Conservation (phyloP, 2,888 invertebrate species). For the Lepidochitona cinerea region DNA sequence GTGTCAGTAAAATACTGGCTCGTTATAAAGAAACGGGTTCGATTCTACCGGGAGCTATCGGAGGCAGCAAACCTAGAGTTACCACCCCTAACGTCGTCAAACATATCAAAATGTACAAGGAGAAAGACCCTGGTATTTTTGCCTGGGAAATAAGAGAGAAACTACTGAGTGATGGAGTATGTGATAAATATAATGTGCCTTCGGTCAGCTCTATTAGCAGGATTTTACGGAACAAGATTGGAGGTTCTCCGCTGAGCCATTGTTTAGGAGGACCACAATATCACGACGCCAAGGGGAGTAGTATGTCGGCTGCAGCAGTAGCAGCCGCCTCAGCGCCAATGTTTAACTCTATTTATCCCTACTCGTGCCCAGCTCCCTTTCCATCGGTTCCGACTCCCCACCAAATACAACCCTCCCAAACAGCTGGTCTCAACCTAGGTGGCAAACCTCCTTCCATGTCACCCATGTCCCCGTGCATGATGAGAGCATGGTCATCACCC, state of each 20-base stretch:
- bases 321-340: not conserved
- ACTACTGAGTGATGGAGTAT: conserved; percentile 89
- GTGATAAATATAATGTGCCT: conserved; percentile 97
- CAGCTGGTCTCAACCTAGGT: not conserved
- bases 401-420: not conserved
- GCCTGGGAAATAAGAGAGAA: conserved; percentile 97
- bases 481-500: conserved; percentile 26
- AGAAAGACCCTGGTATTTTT: conserved; percentile 93
- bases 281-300: not conserved
- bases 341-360: conserved; percentile 8
- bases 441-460: conserved; percentile 7
- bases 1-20: conserved; percentile 92
- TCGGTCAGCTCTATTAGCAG: conserved; percentile 95
- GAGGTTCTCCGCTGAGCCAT: not conserved
- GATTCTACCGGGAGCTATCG: conserved; percentile 93
- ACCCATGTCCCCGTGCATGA: conserved; percentile 12
- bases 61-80: conserved; percentile 93
- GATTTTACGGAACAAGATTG: conserved; percentile 91
- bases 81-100: conserved; percentile 91
- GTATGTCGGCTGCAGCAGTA: not conserved
- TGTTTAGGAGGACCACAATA: not conserved
- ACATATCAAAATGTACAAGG: conserved; percentile 91
- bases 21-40: conserved; percentile 82
- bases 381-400: not conserved
- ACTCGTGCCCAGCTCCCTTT: not conserved